Evolutionary conservation across 1,140 invertebrate species (phyloP).

Genomic region (Myzus persicae): DNA sequence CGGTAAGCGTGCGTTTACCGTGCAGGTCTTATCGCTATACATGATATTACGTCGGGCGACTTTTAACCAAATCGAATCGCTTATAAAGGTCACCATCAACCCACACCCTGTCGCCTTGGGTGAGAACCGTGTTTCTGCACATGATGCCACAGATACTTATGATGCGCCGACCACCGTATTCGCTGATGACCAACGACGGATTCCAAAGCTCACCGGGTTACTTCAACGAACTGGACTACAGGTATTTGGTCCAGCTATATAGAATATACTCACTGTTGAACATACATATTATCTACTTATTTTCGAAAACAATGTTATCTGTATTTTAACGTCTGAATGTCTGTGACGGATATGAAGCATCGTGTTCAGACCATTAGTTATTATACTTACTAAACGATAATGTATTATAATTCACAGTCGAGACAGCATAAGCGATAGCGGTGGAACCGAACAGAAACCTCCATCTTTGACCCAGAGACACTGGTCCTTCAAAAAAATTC

Average conservation of each 20-base stretch:
- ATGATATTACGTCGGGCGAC: background rate
- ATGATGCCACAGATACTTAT: constrained; percentile 87
- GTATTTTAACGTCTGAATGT: background rate
- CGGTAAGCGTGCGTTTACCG: constrained; percentile 71
- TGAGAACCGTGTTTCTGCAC: constrained; percentile 85
- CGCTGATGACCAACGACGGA: constrained; percentile 71
- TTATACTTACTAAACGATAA: background rate
- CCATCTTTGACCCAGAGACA: constrained; percentile 52
- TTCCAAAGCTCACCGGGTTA: constrained; percentile 65
- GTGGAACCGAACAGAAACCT: constrained; percentile 55
- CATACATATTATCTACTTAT: too few species aligned
- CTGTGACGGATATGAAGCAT: background rate
- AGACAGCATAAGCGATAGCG: constrained; percentile 59
- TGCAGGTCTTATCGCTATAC: background rate
- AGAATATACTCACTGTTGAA: too few species aligned
- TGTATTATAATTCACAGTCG: background rate
- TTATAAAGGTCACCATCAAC: constrained; percentile 87
- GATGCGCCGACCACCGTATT: constrained; percentile 87
- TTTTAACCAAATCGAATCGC: background rate
- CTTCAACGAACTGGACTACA: constrained; percentile 51
- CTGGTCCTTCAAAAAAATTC: constrained; percentile 55
- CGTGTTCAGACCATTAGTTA: background rate
- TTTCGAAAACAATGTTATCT: background rate
- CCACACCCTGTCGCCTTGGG: constrained; percentile 92
- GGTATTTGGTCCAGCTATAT: background rate